phyloP scores from a whole-genome alignment of 2,888 invertebrate genomes.

The Drosophila leonis region DNA sequence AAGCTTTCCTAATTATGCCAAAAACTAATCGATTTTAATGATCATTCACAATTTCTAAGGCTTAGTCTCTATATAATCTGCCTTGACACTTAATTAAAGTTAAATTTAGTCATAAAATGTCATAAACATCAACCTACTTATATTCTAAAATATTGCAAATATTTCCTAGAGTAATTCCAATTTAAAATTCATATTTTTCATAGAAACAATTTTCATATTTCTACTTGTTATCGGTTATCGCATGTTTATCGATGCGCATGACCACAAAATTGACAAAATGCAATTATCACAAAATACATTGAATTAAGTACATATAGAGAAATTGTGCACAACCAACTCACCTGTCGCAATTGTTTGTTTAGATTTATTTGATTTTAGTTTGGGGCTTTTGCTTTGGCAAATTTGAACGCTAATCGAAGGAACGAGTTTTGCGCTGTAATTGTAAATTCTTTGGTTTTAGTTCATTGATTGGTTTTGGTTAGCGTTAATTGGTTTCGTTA shows the following conservation, averaged over 20 bases:
- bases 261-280: constrained; percentile 1
- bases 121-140: no score
- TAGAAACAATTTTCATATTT: no score
- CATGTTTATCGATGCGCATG: constrained; percentile 12
- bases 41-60: no score
- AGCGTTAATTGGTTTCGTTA: constrained; percentile 49
- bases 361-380: constrained; percentile 31
- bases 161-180: no score
- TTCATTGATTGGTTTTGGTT: constrained; percentile 53
- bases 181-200: no score
- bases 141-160: no score
- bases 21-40: no score
- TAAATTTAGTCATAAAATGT: no score
- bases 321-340: constrained; percentile 20
- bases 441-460: constrained; percentile 56
- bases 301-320: not conserved
- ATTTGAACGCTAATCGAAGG: constrained; percentile 39
- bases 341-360: constrained; percentile 29
- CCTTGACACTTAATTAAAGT: no score
- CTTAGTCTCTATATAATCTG: no score
- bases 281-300: not conserved
- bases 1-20: no score
- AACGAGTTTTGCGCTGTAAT: constrained; percentile 45
- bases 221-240: constrained; percentile 20
- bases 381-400: constrained; percentile 31